phyloP scores from a whole-genome alignment of 2,888 invertebrate genomes.

The Eupithecia pulchellata region DNA sequence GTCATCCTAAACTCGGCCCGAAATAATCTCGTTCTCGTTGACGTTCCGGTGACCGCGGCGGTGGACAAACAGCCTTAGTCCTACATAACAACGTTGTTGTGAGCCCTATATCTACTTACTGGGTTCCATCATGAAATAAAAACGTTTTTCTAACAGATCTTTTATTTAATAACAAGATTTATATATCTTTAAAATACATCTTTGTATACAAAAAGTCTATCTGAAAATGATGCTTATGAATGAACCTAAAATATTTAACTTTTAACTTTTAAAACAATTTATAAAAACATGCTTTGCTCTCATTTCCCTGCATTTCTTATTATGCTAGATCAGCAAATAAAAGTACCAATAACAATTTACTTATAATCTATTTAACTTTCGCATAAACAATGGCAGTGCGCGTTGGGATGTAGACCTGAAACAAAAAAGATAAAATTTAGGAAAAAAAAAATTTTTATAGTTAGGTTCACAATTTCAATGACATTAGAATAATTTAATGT shows the following conservation, averaged over 20 bases:
- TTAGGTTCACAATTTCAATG: too few relatives aligned
- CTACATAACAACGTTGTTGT: too few relatives aligned
- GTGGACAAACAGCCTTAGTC: too few relatives aligned
- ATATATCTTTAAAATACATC: conserved; percentile 47
- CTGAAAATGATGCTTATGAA: conserved; percentile 37
- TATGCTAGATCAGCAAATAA: conserved; percentile 26
- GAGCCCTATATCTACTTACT: conserved; percentile 92
- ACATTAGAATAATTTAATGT: too few relatives aligned
- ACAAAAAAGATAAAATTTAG: conserved; percentile 50
- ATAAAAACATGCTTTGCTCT: conserved; percentile 35
- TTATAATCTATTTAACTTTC: conserved; percentile 43
- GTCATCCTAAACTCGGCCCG: too few relatives aligned
- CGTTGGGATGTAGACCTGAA: conserved; percentile 90
- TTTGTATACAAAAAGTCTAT: conserved; percentile 50
- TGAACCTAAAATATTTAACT: conserved; percentile 24
- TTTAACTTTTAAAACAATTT: conserved; percentile 29
- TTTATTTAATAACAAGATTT: conserved; percentile 55
- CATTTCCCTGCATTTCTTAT: conserved; percentile 32
- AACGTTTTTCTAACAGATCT: conserved; percentile 50
- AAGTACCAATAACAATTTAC: conserved; percentile 30
- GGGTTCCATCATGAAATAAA: conserved; percentile 77
- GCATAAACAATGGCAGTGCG: conserved; percentile 90
- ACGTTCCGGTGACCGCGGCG: too few relatives aligned
- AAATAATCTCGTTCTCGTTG: too few relatives aligned
- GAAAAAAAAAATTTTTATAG: too few relatives aligned